Conservation (phyloP, 2,113 vertebrate genomes). For the Scopus umbretta region DNA sequence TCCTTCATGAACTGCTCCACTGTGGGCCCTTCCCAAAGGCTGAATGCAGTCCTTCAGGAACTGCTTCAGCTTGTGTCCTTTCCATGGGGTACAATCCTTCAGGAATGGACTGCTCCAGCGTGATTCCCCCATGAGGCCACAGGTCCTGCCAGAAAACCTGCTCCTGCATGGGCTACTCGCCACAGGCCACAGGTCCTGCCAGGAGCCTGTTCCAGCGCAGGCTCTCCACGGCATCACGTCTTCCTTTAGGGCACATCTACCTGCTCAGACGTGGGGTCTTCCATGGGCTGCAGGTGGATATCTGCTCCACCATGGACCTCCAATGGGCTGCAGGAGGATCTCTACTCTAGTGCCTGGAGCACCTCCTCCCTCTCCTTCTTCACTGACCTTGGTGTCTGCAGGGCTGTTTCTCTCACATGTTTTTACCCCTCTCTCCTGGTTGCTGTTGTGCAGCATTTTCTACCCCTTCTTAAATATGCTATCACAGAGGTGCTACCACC, state of each 20-base stretch:
- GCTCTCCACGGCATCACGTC: neutral
- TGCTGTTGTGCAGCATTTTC: no score
- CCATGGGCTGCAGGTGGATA: rapidly evolving
- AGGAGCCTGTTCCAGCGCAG: neutral
- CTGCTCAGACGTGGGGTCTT: neutral
- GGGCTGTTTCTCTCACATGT: no score
- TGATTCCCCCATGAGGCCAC: rapidly evolving
- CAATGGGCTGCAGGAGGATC: no score
- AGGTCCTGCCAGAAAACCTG: neutral
- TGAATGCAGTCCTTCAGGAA: neutral
- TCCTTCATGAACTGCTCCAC: neutral
- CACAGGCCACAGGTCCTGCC: neutral
- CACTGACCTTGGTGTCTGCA: no score
- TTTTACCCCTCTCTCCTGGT: no score
- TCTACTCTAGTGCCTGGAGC: no score
- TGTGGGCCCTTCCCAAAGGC: neutral
- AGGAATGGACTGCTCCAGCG: neutral
- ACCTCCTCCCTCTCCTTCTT: no score
- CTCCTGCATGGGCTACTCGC: neutral
- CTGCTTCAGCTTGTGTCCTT: neutral
- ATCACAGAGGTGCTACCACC: no score
- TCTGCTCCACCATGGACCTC: no score
- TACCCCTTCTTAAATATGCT: no score
- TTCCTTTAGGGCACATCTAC: neutral
- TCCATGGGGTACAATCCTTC: neutral